Conservation (phyloP, 2,113 vertebrate genomes). For the Phoxinus phoxinus region DNA sequence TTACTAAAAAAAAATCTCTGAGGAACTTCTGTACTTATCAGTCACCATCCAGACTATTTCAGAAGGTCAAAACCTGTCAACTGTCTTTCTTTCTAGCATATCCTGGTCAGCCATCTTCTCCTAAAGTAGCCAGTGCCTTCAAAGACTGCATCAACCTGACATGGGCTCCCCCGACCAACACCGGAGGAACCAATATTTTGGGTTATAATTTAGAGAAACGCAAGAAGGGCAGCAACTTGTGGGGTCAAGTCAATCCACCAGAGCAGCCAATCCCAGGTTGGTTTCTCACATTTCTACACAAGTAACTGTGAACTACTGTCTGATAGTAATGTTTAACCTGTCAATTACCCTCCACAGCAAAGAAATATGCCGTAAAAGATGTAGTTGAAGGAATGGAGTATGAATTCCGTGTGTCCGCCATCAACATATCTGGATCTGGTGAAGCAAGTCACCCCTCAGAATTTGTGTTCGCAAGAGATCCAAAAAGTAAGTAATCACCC, state of each 20-base stretch:
- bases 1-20: neutral
- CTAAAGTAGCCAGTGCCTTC: conserved; percentile 79
- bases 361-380: conserved; percentile 73
- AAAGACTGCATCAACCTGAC: conserved; percentile 79
- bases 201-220: conserved; percentile 89
- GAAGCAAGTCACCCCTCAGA: conserved; percentile 83
- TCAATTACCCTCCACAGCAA: conserved; percentile 69
- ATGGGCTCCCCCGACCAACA: conserved; percentile 81
- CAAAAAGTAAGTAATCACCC: conserved; percentile 79
- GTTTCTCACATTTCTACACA: neutral
- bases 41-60: neutral
- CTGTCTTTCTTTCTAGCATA: conserved; percentile 72
- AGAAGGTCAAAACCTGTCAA: neutral
- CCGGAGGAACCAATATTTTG: conserved; percentile 78
- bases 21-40: neutral
- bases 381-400: conserved; percentile 85
- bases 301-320: neutral
- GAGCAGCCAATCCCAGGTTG: conserved; percentile 75
- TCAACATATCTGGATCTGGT: conserved; percentile 84
- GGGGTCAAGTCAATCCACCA: conserved; percentile 77
- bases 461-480: conserved; percentile 80
- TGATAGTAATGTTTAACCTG: neutral
- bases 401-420: conserved; percentile 86
- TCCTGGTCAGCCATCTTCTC: conserved; percentile 80
- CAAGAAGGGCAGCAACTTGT: conserved; percentile 85